Evolutionary conservation across 2,113 vertebrate species (phyloP), one percentile per base, ranked within the genome.

Genomic region (Caloenas nicobarica): DNA sequence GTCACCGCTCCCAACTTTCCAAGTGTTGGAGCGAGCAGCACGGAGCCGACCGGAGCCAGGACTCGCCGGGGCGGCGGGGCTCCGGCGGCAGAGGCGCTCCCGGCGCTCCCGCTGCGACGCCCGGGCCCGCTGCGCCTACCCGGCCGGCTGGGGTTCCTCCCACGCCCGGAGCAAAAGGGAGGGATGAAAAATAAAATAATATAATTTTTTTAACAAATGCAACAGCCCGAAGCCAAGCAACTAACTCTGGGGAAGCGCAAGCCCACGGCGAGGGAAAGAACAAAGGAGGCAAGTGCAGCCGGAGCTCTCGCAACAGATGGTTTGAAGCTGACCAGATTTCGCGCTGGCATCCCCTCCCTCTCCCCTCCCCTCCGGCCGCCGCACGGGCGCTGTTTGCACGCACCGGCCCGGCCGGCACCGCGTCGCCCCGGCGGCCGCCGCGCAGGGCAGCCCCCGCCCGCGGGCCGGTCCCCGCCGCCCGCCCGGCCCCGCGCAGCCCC

Each of bases 281-380:
- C 96, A 96, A 96, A 96, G 94, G 87, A 87, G 88, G 65, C 92
- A 94, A 95, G 91, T 88, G 85, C 92, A 85, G 81, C 46, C 85
- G 88, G 65, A 65, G 96, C 81, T 70, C 94, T 62, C 70, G 86
- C 95, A 95, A 95, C 93, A 95, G 94, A 96, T 95, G 92, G 95
- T 93, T 94, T 85, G 92, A 89, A 85, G 94, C 78, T 31, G 81
- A 86, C 7, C 79, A 88, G 88, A 61, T 85, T 92, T 82, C 86
- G 50, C 86, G 61, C 78, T 85, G 89, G 82, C 86, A 88, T 88
- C 82, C 71, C 78, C 56, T 50, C 36, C n/a, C 36, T 18, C 48
- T 36, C 58, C 24, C 17, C 48, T 71, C 44, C 44, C 57, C 33
- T 34, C 58, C 33, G 81, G 44, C 61, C 69, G 51, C 66, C 18